Conservation (phyloP, 2,888 invertebrate genomes). For the Blera fallax region DNA sequence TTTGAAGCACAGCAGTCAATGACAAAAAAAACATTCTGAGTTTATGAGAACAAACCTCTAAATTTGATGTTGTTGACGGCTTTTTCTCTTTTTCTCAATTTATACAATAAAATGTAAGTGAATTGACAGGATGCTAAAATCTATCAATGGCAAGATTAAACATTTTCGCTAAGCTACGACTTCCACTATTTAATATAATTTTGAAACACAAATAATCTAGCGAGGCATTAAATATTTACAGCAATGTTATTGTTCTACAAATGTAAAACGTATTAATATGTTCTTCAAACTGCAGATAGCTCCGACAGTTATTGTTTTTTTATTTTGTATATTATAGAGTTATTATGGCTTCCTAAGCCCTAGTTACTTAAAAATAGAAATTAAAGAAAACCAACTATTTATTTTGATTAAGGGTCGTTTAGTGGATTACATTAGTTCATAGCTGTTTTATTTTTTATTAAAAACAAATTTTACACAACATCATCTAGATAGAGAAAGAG, state of each 20-base stretch:
- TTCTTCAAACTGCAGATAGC: neutral
- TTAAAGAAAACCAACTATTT: slow-evolving; percentile 23
- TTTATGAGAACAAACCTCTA: neutral
- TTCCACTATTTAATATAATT: neutral
- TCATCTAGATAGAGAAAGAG: slow-evolving; percentile 36
- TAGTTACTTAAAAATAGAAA: slow-evolving; percentile 21
- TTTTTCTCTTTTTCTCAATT: neutral
- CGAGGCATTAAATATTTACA: slow-evolving; percentile 30
- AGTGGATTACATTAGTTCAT: slow-evolving; percentile 50
- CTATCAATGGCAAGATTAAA: neutral
- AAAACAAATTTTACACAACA: slow-evolving; percentile 45
- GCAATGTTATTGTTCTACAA: slow-evolving; percentile 10
- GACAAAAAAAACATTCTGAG: no score
- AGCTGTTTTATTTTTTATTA: slow-evolving; percentile 11
- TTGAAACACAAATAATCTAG: neutral
- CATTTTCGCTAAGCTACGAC: neutral
- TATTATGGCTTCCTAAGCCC: slow-evolving; percentile 9
- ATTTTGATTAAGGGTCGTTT: slow-evolving; percentile 30
- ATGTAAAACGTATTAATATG: neutral
- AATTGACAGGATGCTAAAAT: neutral
- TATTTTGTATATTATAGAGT: slow-evolving; percentile 3
- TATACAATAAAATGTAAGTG: no score
- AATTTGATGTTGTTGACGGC: neutral
- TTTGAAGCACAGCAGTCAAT: neutral
- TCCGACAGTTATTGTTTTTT: neutral